These are phyloP conservation scores for Podarcis lilfordi DNA, from an alignment of 2,797 vertebrate species.

Conservation along the genomic window DNA sequence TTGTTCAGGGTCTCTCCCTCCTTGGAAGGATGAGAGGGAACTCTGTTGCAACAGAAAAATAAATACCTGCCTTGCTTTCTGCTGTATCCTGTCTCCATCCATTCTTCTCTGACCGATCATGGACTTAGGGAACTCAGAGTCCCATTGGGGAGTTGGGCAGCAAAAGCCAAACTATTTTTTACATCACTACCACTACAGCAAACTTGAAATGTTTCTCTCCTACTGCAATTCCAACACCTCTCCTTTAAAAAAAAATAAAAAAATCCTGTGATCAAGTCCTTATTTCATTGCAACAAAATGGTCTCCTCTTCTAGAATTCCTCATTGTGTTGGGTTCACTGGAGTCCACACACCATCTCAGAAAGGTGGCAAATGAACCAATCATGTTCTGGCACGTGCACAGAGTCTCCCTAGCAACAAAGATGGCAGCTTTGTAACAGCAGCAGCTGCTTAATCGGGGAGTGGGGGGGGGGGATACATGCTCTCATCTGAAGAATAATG, in stretches of 20 bases:
- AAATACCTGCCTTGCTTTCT: no score
- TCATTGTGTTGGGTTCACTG: not conserved
- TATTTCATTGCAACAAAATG: not conserved
- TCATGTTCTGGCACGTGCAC: conserved; percentile 55
- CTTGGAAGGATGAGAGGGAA: no score
- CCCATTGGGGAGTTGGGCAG: no score
- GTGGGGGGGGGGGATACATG: not conserved
- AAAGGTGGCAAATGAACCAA: conserved; percentile 50
- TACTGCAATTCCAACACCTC: not conserved
- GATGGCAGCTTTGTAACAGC: conserved; percentile 79
- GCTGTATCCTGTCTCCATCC: no score
- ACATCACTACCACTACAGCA: not conserved
- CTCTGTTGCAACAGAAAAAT: no score
- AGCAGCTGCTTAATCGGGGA: conserved; percentile 77
- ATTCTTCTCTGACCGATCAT: no score
- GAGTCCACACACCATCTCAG: conserved; percentile 14
- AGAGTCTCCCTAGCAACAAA: conserved; percentile 78
- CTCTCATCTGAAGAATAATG: conserved; percentile 73
- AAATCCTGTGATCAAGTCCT: not conserved
- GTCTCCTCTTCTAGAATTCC: not conserved
- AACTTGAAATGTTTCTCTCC: not conserved
- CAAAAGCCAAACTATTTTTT: no score
- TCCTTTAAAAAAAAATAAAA: not conserved
- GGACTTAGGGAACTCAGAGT: no score
- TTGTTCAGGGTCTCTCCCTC: no score